A percentile compares a stretch with the other conserved stretches of the same genome.
These are phyloP conservation scores for Neelides sp. DNA, from an alignment of 1,140 invertebrate species.

Conservation along the genomic window DNA sequence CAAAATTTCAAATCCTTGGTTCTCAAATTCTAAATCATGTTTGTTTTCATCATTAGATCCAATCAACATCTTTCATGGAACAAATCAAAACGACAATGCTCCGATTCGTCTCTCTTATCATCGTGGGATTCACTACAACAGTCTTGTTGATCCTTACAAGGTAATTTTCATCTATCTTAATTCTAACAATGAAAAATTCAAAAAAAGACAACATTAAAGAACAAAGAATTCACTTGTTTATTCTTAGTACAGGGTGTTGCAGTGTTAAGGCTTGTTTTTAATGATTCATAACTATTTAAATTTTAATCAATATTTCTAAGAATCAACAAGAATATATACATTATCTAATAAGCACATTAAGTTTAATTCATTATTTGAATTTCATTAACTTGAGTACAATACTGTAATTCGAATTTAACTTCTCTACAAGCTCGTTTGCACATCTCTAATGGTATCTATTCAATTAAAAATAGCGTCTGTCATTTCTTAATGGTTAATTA, in stretches of 20 bases:
- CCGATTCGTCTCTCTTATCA: constrained; percentile 84
- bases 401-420: too few relatives aligned
- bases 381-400: too few relatives aligned
- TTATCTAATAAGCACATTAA: background rate
- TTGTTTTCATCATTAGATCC: constrained; percentile 49
- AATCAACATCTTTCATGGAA: constrained; percentile 78
- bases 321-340: background rate
- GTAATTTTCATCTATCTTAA: constrained; percentile 34
- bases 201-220: too few relatives aligned
- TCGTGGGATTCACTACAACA: constrained; percentile 79
- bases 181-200: constrained; percentile 37
- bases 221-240: too few relatives aligned
- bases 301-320: background rate
- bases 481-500: too few relatives aligned
- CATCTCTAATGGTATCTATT: too few relatives aligned
- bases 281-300: constrained; percentile 1
- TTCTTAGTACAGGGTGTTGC: too few relatives aligned
- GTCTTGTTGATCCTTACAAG: constrained; percentile 75
- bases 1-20: constrained; percentile 8
- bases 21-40: constrained; percentile 10
- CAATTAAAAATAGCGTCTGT: too few relatives aligned
- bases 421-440: too few relatives aligned
- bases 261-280: background rate
- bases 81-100: constrained; percentile 58
- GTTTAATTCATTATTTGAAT: too few relatives aligned